Evolutionary conservation across 2,797 vertebrate genomes (phyloP).

Genomic region (Dendrocincla fuliginosa): DNA sequence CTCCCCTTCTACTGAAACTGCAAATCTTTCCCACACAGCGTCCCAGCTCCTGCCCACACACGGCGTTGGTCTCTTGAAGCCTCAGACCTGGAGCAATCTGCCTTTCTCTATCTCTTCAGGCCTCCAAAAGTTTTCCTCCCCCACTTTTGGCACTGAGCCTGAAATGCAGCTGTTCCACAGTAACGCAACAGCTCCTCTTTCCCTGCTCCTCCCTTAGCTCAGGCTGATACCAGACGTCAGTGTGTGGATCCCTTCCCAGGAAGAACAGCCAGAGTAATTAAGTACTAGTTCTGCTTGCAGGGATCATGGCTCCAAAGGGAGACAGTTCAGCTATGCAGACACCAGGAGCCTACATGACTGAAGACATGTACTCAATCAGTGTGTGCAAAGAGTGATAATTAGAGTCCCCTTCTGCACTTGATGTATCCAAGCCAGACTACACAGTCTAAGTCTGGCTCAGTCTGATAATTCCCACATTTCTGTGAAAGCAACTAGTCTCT

Average conservation of each 20-base stretch:
- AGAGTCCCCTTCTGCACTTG: background rate
- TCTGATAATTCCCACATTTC: slow-evolving; percentile 12
- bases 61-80: background rate
- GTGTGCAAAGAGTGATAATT: background rate
- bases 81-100: slow-evolving; percentile 43
- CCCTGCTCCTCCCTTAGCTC: background rate
- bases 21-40: background rate
- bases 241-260: background rate
- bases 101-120: slow-evolving; percentile 20
- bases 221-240: background rate
- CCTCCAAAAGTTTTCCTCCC: slow-evolving; percentile 52
- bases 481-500: background rate
- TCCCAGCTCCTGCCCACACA: slow-evolving; percentile 49
- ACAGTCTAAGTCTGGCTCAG: background rate
- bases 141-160: slow-evolving; percentile 37
- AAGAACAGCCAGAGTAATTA: background rate
- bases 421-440: background rate
- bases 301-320: background rate
- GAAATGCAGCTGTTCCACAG: slow-evolving; percentile 34
- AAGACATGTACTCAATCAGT: background rate
- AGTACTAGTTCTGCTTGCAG: background rate
- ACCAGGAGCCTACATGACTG: background rate
- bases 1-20: slow-evolving; percentile 15
- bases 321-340: background rate
- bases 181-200: background rate